Evolutionary conservation across 2,888 invertebrate species (phyloP), one percentile per base, ranked within the genome.

Genomic region (Lingula anatina): DNA sequence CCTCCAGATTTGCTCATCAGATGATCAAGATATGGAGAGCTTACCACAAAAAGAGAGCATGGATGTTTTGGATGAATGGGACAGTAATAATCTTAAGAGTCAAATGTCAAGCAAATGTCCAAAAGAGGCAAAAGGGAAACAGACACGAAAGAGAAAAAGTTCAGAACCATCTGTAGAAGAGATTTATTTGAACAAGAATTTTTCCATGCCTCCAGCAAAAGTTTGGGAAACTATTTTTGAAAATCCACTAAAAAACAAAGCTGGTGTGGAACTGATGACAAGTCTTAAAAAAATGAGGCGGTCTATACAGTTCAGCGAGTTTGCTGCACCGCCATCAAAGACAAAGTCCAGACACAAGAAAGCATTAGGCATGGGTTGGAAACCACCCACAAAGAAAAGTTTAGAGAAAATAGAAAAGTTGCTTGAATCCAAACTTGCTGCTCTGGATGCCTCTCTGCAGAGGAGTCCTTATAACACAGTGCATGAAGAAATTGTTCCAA

Each of bases 221-320:
- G 55, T 54, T 7, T 66, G 65, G 64, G 64, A 64, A 51, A 65
- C 63, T n/a, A 62, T 68, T 18, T 62, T 55, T 47, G 68, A 68
- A 50, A 53, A 45, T 21, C 64, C 66, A 18, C 24, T 35, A 7
- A 46, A 43, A 12, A 26, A 39, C 4, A 59, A 54, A 44, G n/a
- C n/a, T n/a, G 36, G 43, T 18, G 26, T 40, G 1, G 49, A 49
- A 2, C 52, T 55, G 5, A 4, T 54, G 3, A 45, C 44, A 25
- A 55, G 62, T 23, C 63, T 60, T 41, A 56, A 57, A 42, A 50
- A 55, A 41, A 50, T 54, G 20, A 57, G 57, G 24, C 46, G 65
- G 35, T 49, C 46, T 26, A 49, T 64, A 15, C 47, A 54, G 4
- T 67, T 67, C 61, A 59, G 57, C 26, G 48, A 53, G 28, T n/a